phyloP scores from a whole-genome alignment of 2,888 invertebrate species.

The Stegana nigrithorax region DNA sequence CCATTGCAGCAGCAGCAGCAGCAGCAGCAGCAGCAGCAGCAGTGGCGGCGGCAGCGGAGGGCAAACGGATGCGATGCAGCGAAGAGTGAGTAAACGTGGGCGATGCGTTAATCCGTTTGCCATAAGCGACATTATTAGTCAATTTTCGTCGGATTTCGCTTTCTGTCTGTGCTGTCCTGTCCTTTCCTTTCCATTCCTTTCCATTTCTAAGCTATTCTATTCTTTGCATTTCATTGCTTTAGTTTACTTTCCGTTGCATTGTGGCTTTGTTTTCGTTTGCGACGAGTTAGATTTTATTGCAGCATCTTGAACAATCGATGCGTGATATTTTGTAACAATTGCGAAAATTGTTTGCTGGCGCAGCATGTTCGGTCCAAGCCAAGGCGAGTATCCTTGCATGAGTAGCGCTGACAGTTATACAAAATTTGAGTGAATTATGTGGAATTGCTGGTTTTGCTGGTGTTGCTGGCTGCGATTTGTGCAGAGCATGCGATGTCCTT shows the following conservation, averaged over 20 bases:
- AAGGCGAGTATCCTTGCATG: too few species aligned
- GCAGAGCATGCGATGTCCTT: too few species aligned
- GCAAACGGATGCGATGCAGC: not conserved
- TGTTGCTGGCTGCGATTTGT: too few species aligned
- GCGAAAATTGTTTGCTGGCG: too few species aligned
- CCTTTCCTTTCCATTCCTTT: slow-evolving; percentile 24
- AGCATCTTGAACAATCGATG: slow-evolving; percentile 65
- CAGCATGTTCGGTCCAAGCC: too few species aligned
- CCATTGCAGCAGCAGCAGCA: too few species aligned
- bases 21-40: not conserved
- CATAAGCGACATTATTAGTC: slow-evolving; percentile 65
- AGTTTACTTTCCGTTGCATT: too few species aligned
- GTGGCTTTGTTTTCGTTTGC: slow-evolving; percentile 14
- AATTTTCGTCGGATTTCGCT: slow-evolving; percentile 43
- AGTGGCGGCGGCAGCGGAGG: not conserved
- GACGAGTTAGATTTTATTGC: slow-evolving; percentile 65
- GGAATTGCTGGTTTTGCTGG: too few species aligned
- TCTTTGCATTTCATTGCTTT: slow-evolving; percentile 24
- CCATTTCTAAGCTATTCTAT: slow-evolving; percentile 14
- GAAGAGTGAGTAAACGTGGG: not conserved
- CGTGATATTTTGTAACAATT: slow-evolving; percentile 24
- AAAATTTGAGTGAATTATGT: too few species aligned
- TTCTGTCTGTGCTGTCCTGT: slow-evolving; percentile 9
- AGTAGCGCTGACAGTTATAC: too few species aligned
- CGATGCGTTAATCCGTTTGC: slow-evolving; percentile 59